Base-by-base conservation (phyloP, 2,888 invertebrate species). In the Melieria omissa region DNA sequence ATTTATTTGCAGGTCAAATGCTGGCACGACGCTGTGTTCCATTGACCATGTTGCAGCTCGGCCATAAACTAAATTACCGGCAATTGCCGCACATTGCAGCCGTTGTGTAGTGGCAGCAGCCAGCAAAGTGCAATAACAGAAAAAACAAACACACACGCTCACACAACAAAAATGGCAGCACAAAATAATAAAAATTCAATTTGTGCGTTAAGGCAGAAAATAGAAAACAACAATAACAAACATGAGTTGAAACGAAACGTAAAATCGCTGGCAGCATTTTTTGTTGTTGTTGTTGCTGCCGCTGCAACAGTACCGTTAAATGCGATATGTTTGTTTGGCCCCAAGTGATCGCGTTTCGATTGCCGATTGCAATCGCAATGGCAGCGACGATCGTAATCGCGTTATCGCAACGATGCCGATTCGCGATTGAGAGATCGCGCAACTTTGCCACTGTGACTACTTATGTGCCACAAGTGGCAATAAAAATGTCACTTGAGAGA, bases 111-210 rank as follows among this genome's bases (percentile, higher is more conserved):
- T 29, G 44, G 44, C 44, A 12, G n/a, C 61, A 42, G 9, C 44
- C 12, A 42, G 44, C 62, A 45, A 46, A 12, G 14, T 46, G 16
- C 5, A 62, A 62, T 44, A 61, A 61, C 61, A 61, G 7, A 42
- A 61, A 9, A 42, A 61, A 42, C 60, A 60, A 44, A 12, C 16
- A 42, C 57, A 57, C 12, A 10, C 5, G 52, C 44, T 16, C 41
- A 57, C 10, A 57, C 9, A 47, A 16, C 45, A 63, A 47, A 14
- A 54, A 65, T 49, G 4, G 49, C 52, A 5, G 63, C 71, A 64
- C 54, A 55, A 69, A 69, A 69, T 61, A 69, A 69, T 69, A 63
- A 69, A 63, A 69, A 69, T 69, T 69, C 69, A 69, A 69, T 69
- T 69, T 69, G 69, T 69, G 69, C 69, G 69, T 69, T 63, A 52